Conservation (phyloP, 2,797 vertebrate genomes). For the Pseudochromis fuscus region DNA sequence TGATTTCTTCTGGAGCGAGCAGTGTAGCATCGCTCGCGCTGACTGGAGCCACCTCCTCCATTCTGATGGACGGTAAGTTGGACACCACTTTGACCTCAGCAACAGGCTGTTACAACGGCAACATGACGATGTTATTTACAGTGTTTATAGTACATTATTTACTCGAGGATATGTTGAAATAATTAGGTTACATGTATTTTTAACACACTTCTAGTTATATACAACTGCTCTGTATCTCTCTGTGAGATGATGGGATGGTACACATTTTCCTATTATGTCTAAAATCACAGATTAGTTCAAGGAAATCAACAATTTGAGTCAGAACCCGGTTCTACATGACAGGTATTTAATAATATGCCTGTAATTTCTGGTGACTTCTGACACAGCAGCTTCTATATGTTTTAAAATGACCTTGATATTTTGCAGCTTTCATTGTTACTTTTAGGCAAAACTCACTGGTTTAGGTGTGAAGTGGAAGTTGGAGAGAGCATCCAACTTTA, state of each 20-base stretch:
- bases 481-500: constrained; percentile 96
- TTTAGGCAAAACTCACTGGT: constrained; percentile 85
- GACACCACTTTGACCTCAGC: constrained; percentile 97
- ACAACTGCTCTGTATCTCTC: neutral
- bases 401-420: neutral
- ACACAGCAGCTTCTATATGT: neutral
- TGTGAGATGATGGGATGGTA: neutral
- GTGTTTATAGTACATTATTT: neutral
- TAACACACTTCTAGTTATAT: neutral
- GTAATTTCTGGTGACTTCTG: neutral
- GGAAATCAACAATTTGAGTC: neutral
- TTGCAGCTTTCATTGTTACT: neutral
- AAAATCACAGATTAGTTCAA: neutral
- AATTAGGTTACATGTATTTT: neutral
- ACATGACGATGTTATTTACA: constrained; percentile 18
- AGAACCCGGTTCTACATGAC: neutral
- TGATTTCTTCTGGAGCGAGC: constrained; percentile 96
- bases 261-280: neutral
- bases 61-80: constrained; percentile 91
- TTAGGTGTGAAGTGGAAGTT: constrained; percentile 98
- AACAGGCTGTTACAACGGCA: constrained; percentile 81
- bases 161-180: neutral
- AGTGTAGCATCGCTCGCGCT: constrained; percentile 91
- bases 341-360: too few species aligned
- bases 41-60: constrained; percentile 98